Conservation (phyloP, 2,888 invertebrate genomes). For the Cantharis lateralis region DNA sequence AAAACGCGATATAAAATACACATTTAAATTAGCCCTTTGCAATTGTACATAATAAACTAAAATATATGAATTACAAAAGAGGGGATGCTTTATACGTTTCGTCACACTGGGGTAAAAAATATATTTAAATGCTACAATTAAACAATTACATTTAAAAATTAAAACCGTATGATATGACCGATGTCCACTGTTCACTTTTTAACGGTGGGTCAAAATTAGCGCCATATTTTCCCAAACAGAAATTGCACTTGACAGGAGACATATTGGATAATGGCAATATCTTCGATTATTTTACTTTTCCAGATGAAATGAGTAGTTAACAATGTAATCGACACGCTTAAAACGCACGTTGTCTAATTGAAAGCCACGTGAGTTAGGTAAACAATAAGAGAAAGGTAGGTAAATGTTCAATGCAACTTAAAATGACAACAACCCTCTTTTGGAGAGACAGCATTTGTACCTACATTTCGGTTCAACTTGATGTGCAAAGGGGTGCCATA, state of each 20-base stretch:
- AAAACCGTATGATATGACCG: background rate
- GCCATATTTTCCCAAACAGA: background rate
- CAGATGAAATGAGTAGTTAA: background rate
- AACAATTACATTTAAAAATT: background rate
- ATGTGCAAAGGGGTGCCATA: background rate
- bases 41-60: background rate
- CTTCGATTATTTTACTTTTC: background rate
- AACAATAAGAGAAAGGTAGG: background rate
- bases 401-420: background rate
- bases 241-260: background rate
- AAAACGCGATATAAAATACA: slow-evolving; percentile 20
- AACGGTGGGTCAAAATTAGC: background rate
- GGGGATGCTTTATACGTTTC: background rate
- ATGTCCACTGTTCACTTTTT: background rate
- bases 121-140: background rate
- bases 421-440: background rate
- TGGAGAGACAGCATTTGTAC: background rate
- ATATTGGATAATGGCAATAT: background rate
- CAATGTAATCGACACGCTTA: background rate
- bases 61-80: background rate
- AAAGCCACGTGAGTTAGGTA: background rate
- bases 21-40: slow-evolving; percentile 19
- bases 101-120: background rate
- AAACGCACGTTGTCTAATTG: background rate
- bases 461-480: background rate